Percentiles rank a stretch among this genome's conserved stretches.
Evolutionary conservation across 2,888 invertebrate genomes (phyloP).

Genomic region (Ypsolopha sequella): DNA sequence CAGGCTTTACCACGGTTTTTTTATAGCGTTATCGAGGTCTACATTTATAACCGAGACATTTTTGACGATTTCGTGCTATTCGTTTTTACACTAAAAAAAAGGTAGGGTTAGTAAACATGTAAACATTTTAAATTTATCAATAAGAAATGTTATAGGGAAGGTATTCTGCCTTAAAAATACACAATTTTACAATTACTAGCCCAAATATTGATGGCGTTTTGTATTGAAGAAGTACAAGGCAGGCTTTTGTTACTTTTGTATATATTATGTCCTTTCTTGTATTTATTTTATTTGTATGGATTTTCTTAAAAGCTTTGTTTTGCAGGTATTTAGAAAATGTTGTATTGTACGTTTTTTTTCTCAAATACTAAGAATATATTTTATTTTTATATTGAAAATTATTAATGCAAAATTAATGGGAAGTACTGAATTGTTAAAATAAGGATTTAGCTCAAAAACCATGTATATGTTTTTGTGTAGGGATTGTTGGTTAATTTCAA

Average conservation of each 20-base stretch:
- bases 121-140: background rate
- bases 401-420: no score
- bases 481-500: background rate
- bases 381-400: no score
- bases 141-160: background rate
- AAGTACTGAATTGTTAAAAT: no score
- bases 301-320: no score
- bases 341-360: no score
- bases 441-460: background rate
- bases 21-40: no score
- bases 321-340: no score
- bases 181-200: background rate
- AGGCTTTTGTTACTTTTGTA: background rate
- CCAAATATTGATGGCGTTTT: conserved; percentile 3
- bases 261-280: background rate
- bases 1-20: no score
- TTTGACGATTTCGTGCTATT: background rate
- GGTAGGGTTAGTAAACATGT: conserved; percentile 4
- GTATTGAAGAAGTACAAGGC: background rate
- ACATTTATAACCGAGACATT: no score
- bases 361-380: no score
- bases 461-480: background rate
- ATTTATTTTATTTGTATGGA: no score
- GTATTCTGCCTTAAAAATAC: background rate
- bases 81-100: conserved; percentile 9